A percentile compares a stretch with the other conserved stretches of the same genome.
These are phyloP conservation scores for Climacteris rufus DNA, from an alignment of 2,113 vertebrate genomes.

Conservation along the genomic window DNA sequence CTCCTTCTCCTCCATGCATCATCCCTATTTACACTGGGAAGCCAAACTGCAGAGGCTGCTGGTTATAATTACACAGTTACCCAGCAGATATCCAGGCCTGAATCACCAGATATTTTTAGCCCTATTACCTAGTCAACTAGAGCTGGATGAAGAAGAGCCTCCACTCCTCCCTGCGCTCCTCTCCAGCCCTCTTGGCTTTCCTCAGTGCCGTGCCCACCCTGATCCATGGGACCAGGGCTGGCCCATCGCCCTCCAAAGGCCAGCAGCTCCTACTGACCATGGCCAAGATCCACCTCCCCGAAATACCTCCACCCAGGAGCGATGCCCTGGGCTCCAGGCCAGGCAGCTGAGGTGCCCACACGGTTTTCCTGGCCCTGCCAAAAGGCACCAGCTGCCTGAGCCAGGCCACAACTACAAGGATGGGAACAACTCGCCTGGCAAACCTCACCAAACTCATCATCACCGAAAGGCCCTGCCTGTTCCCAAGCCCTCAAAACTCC, in stretches of 20 bases:
- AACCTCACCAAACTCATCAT: neutral
- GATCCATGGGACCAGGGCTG: neutral
- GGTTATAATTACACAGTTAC: conserved; percentile 63
- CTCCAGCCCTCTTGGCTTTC: neutral
- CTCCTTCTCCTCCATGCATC: conserved; percentile 31
- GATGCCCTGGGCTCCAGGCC: neutral
- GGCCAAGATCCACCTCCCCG: neutral
- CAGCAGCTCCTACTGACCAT: neutral
- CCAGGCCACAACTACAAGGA: neutral
- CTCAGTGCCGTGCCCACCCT: neutral
- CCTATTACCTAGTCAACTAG: conserved; percentile 65
- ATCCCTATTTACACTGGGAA: conserved; percentile 47
- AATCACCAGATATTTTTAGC: conserved; percentile 71
- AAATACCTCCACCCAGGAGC: neutral
- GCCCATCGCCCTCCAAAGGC: neutral
- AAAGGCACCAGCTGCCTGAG: neutral
- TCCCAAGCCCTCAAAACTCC: neutral
- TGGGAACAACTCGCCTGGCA: neutral
- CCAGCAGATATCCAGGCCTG: conserved; percentile 65
- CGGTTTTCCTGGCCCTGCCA: neutral
- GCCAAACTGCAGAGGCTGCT: conserved; percentile 59
- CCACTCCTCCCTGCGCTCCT: neutral
- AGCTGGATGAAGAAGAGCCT: conserved; percentile 62
- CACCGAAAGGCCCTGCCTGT: neutral
- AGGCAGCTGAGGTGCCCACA: neutral